Conservation (phyloP, 2,113 vertebrate species). For the Conger conger region DNA sequence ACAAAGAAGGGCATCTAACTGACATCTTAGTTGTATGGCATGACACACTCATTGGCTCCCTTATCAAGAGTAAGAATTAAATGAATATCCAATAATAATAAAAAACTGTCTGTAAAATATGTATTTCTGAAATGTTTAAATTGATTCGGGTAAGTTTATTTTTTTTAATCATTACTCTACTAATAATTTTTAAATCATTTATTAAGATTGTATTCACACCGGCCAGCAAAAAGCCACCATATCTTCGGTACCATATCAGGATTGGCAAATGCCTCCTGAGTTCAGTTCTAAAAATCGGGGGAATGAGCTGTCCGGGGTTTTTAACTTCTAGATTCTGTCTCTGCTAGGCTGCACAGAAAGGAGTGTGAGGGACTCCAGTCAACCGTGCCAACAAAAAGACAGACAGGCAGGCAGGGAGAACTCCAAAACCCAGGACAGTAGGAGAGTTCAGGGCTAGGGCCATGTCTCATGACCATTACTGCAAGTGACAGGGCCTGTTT, state of each 20-base stretch:
- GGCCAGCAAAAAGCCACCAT: background rate
- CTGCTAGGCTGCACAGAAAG: background rate
- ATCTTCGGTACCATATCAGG: background rate
- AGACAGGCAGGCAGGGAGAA: background rate
- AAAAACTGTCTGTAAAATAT: background rate
- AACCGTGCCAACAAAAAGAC: background rate
- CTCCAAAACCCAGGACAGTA: background rate
- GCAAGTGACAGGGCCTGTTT: background rate
- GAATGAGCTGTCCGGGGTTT: background rate
- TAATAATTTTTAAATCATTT: no score
- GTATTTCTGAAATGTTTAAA: background rate
- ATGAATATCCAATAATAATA: background rate
- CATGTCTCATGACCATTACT: background rate
- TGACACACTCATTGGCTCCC: background rate
- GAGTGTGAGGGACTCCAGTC: background rate
- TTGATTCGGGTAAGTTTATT: background rate
- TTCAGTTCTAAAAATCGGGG: background rate
- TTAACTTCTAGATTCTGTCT: background rate
- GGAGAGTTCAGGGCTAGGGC: background rate
- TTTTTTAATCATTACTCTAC: background rate
- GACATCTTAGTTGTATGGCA: background rate
- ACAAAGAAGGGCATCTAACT: background rate
- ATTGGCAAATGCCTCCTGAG: background rate
- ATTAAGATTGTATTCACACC: background rate
- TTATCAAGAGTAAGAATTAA: background rate